Evolutionary conservation across 2,113 vertebrate genomes (phyloP), one percentile per base, ranked within the genome.

Genomic region (Nanorana parkeri): DNA sequence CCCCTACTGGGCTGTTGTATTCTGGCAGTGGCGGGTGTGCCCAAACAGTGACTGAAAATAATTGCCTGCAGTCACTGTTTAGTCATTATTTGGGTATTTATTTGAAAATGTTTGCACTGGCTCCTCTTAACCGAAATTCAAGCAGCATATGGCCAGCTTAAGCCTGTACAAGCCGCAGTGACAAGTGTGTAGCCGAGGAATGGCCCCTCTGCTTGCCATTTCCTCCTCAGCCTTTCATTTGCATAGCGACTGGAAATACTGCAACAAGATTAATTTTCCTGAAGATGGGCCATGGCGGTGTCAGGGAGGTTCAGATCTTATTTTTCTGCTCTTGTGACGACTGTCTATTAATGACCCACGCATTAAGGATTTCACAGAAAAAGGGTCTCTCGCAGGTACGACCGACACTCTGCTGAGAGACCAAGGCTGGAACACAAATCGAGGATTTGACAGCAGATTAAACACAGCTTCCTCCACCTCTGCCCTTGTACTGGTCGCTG

Each of bases 401-500:
- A 36, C 72, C 72, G 41, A 5, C 10, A 24, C 32, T n/a, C 32
- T 17, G 54, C 72, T 10, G 28, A 32, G 21, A 21, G 13, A 60
- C 55, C 55, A 55, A 3, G 15, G 36, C 17, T 36, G 17, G 5
- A 63, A 21, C 23, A 63, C 4, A 24, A 63, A 63, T 26, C 24
- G 26, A 19, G 29, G 19, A 41, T 60, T 60, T 61, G 72, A 75
- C 72, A 23, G 72, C 72, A 21, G 72, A 41, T 61, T 21, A 41
- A 20, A 60, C 3, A 26, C 5, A 0, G 28, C 55, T 24, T 32
- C 21, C 52, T 28, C 29, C 72, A 23, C 72, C 72, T 61, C 56
- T 23, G 55, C 72, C 72, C 72, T 6, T 19, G 23, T 24, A 28
- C 51, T 11, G 68, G 69, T 19, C 15, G 28, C 15, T 21, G 20